Base-by-base conservation (phyloP, 92 coral and sea anemone species). In the Porites cylindrica region DNA sequence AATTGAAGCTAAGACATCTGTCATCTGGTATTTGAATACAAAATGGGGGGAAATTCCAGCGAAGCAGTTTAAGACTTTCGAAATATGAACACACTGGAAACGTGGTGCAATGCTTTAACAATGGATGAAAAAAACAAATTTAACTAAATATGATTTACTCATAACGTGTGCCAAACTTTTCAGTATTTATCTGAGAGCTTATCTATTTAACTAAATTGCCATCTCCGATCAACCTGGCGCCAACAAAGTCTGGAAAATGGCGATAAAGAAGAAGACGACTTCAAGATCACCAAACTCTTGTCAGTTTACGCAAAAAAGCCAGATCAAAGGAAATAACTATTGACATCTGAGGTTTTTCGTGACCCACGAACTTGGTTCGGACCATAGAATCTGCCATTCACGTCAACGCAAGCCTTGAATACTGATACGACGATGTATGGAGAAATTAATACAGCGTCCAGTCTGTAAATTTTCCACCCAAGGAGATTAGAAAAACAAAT, bases 201-300 rank as follows among this genome's bases (percentile, higher is more conserved):
- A 83, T 83, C 87, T 43, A 10, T 38, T 38, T 38, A 73, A 18
- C 51, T 14, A 19, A 21, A 75, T 83, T 8, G n/a, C 60, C 26
- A 14, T 23, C 26, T 43, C 29, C 16, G 72, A 83, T 43, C 73
- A 73, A 20, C 16, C 65, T 83, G 87, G 87, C 87, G 87, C 87
- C 87, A 24, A 6, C 51, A 50, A 63, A 63, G 66, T 24, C 76
- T 75, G 72, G 21, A 74, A 58, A 17, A 61, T 83, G 64, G 12
- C 18, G 60, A 82, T 68, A 60, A 59, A 26, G 51, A 50, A 43
- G 19, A 59, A 21, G 6, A 32, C 56, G 83, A 66, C 50, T 50
- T 51, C 74, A 66, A 79, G 20, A 19, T 13, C 61, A 64, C 8
- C 11, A 9, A 65, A 58, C 52, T 29, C 6, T 23, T 52, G 32